Evolutionary conservation across 2,797 vertebrate species (phyloP).

Genomic region (Girardinus metallicus): DNA sequence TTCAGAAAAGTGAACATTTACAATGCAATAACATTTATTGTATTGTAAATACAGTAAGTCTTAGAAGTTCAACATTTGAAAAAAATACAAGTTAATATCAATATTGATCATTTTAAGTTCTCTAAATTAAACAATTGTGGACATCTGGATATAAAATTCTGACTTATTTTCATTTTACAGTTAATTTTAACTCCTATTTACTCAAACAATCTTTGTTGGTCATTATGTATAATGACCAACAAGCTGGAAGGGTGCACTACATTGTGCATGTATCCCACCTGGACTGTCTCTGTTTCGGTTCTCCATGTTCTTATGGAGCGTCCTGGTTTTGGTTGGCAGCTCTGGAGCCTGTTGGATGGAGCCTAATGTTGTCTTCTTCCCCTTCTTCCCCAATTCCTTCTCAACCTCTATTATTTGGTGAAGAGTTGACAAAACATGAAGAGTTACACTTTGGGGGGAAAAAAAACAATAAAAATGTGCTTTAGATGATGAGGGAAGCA

Average conservation of each 20-base stretch:
- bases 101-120: background rate
- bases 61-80: background rate
- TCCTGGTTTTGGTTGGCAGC: constrained; percentile 95
- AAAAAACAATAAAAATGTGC: background rate
- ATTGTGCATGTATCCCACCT: constrained; percentile 61
- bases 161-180: background rate
- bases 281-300: constrained; percentile 87
- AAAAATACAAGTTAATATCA: background rate
- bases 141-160: background rate
- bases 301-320: constrained; percentile 86
- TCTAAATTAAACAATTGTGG: background rate
- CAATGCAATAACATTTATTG: background rate
- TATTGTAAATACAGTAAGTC: background rate
- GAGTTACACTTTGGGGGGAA: background rate
- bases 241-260: background rate
- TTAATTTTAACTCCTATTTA: background rate
- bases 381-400: constrained; percentile 96
- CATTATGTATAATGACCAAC: background rate
- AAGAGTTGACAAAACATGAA: background rate
- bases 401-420: constrained; percentile 88
- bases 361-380: constrained; percentile 82
- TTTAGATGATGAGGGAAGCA: constrained; percentile 1
- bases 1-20: background rate
- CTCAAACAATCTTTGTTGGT: background rate
- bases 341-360: constrained; percentile 91